Base-by-base conservation (phyloP, 2,797 vertebrate genomes). In the Vultur gryphus region DNA sequence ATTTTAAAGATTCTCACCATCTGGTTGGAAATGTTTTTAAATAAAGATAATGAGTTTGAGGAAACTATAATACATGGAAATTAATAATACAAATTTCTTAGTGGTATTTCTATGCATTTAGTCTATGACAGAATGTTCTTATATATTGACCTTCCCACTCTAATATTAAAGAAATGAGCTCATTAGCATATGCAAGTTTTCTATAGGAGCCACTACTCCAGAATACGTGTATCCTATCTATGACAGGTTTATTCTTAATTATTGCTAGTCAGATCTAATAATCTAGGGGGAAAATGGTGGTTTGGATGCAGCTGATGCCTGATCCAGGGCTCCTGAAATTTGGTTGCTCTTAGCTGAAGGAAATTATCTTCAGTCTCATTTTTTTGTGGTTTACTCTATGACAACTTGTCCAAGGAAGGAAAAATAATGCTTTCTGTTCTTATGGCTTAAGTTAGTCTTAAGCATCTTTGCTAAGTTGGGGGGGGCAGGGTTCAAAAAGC, bases 231-330 rank as follows among this genome's bases (percentile, higher is more conserved):
- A 43, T 39, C n/a, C 7, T 46, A 16, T 28, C 28, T 39, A 9
- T 43, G 31, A 39, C 25, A 80, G 58, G 29, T n/a, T 57, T 80
- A 44, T 23, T 62, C 17, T 59, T 66, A 62, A 58, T 37, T 77
- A 58, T 51, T 61, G 9, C 2, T 46, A 26, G 13, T 13, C 9
- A 2, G 8, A 59, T 61, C 28, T 70, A 65, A 55, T 37, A 66
- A 49, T 17, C 6, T 31, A 26, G 8, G 7, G 4, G 9, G 3
- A 0, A 57, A 77, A 49, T 26, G 4, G 4, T 75, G 6, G 5
- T 41, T 57, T 84, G 15, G 7, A 51, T 70, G 16, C 4, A 70
- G 29, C 33, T n/a, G 14, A 26, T 21, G 4, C 4, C 24, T 71
- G 37, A 55, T 48, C 16, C 31, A 73, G 43, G 6, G 16, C 6